Conservation (phyloP, 2,113 vertebrate genomes). For the Tapirus terrestris region DNA sequence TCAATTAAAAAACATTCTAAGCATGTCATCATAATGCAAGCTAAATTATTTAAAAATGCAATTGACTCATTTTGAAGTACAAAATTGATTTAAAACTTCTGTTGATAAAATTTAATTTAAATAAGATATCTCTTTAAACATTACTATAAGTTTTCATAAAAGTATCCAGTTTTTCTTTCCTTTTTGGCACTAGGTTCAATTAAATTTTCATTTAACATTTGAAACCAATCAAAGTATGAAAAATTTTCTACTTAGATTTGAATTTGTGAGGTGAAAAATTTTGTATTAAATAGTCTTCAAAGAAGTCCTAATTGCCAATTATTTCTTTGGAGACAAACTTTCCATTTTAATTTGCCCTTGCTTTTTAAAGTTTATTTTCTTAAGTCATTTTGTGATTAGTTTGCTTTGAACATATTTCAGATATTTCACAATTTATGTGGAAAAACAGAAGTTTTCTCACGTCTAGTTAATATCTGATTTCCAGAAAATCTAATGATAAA, state of each 20-base stretch:
- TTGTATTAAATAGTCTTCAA: background rate
- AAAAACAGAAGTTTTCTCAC: background rate
- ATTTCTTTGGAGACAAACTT: background rate
- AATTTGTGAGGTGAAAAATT: background rate
- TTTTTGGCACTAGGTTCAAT: background rate
- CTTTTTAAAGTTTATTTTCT: conserved; percentile 3
- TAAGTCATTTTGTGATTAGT: background rate
- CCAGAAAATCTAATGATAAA: background rate
- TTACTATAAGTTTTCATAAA: background rate
- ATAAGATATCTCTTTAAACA: background rate
- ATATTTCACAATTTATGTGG: background rate
- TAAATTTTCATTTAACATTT: background rate
- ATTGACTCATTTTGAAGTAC: background rate
- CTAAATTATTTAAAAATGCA: background rate
- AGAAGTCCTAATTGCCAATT: background rate
- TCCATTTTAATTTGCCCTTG: background rate
- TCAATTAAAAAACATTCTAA: background rate
- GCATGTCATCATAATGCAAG: background rate
- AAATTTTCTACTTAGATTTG: background rate
- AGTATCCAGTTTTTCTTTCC: background rate
- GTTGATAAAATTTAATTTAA: background rate
- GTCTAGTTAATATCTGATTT: background rate
- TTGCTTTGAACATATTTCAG: background rate
- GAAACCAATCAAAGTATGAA: background rate
- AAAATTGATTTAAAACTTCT: background rate